Evolutionary conservation across 2,888 invertebrate genomes (phyloP).

Genomic region (Sepiola atlantica): DNA sequence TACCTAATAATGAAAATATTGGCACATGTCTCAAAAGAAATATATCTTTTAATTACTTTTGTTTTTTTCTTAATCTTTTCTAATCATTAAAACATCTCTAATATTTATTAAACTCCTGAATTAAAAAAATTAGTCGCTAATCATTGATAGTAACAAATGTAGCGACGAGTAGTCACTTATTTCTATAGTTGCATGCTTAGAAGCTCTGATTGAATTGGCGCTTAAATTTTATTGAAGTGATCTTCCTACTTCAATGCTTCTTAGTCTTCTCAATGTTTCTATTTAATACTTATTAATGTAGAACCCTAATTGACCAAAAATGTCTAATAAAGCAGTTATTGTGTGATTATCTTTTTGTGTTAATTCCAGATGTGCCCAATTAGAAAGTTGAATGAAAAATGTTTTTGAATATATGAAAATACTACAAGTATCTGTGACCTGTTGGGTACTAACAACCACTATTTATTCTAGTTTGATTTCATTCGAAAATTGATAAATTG

Average conservation of each 20-base stretch:
- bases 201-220: background rate
- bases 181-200: background rate
- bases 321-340: background rate
- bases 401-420: no score
- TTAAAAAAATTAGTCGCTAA: background rate
- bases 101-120: background rate
- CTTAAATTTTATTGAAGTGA: background rate
- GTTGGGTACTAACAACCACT: no score
- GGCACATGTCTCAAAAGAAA: background rate
- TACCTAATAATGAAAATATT: conserved; percentile 32
- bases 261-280: no score
- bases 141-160: background rate
- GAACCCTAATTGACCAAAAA: background rate
- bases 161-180: background rate
- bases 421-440: no score
- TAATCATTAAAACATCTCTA: background rate
- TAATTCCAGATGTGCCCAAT: no score
- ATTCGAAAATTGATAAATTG: no score
- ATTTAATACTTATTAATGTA: background rate
- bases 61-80: background rate
- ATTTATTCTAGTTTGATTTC: no score
- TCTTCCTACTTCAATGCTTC: background rate
- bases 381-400: no score
- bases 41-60: background rate
- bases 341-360: no score